Conservation (phyloP, 2,888 invertebrate species). For the Phaonia tiefii region DNA sequence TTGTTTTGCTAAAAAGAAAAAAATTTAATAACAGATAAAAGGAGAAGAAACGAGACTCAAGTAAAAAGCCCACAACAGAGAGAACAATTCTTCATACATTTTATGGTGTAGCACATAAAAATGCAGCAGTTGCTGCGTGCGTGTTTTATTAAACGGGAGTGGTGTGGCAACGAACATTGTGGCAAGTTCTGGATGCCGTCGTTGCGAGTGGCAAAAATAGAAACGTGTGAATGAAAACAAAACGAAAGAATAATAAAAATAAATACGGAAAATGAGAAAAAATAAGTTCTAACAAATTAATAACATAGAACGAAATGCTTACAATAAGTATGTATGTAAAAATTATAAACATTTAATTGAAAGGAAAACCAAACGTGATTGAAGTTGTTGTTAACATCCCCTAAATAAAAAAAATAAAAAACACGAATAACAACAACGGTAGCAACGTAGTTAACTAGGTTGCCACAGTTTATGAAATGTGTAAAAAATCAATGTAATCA, state of each 20-base stretch:
- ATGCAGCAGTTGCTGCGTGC: slow-evolving; percentile 57
- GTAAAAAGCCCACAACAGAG: background rate
- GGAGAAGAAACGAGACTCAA: background rate
- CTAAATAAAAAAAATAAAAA: background rate
- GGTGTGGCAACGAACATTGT: slow-evolving; percentile 52
- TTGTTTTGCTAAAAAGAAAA: slow-evolving; percentile 30
- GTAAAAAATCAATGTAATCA: slow-evolving; percentile 33
- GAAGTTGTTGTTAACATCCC: slow-evolving; percentile 31
- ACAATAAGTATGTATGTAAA: background rate
- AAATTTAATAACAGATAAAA: background rate
- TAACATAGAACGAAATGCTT: no score
- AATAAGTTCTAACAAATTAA: background rate
- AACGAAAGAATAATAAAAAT: slow-evolving; percentile 1
- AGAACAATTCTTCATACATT: background rate
- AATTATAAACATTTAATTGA: background rate
- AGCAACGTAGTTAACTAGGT: slow-evolving; percentile 8
- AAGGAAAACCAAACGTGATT: slow-evolving; percentile 7
- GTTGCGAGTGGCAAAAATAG: background rate
- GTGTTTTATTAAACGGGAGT: slow-evolving; percentile 50
- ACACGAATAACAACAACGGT: slow-evolving; percentile 10
- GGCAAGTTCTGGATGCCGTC: slow-evolving; percentile 32
- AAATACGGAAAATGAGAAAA: background rate
- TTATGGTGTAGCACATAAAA: slow-evolving; percentile 28
- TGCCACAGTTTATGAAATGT: slow-evolving; percentile 32
- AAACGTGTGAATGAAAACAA: background rate